phyloP scores from a whole-genome alignment of 2,113 vertebrate genomes.

The Dasyornis broadbenti region DNA sequence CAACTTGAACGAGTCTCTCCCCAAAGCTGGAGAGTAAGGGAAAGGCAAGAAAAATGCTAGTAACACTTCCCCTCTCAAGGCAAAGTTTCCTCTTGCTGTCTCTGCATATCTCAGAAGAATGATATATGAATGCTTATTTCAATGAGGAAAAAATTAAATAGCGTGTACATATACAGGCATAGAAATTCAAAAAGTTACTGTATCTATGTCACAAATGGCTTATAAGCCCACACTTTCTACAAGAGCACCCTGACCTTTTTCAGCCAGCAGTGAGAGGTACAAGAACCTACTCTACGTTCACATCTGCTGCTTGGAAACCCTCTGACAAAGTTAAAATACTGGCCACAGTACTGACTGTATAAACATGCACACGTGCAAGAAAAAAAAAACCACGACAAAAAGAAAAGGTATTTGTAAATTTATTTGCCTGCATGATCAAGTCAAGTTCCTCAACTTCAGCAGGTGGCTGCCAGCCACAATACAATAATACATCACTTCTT shows the following conservation, averaged over 20 bases:
- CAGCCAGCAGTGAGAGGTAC: not conserved
- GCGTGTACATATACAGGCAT: accelerated
- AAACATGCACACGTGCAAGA: not conserved
- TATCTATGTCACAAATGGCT: not conserved
- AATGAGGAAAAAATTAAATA: not conserved
- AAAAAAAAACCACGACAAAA: not conserved
- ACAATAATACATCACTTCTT: not conserved
- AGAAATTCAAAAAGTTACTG: not conserved
- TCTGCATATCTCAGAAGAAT: not conserved
- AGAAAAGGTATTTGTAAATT: not conserved
- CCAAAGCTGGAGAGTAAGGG: not conserved
- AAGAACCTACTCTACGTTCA: not conserved
- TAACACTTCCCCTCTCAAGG: not conserved
- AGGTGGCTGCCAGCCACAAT: not conserved
- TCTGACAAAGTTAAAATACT: not conserved
- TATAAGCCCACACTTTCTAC: not conserved
- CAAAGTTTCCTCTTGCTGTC: not conserved
- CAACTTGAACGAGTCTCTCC: not conserved
- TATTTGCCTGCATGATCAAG: not conserved
- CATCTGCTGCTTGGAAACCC: not conserved
- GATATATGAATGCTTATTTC: not conserved
- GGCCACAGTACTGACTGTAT: not conserved
- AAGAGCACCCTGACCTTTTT: not conserved
- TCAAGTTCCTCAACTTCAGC: not conserved
- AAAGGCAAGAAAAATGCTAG: not conserved